Conservation (phyloP, 1,140 invertebrate genomes). For the Dysdera silvatica region DNA sequence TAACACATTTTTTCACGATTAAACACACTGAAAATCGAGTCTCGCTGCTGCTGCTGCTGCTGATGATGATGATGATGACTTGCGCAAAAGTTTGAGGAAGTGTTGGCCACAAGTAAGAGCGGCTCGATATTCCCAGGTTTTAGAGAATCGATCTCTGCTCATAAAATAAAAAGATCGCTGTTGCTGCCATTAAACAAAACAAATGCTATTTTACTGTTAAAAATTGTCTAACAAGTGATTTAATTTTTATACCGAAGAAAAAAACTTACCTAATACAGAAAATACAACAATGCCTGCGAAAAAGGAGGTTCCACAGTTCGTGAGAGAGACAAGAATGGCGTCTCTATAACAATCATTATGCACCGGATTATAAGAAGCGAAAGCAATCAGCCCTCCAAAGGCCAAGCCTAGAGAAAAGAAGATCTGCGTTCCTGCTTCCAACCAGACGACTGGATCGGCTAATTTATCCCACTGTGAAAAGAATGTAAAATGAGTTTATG, state of each 20-base stretch:
- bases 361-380: constrained; percentile 90
- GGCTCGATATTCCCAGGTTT: too few relatives aligned
- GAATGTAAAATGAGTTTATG: constrained; percentile 14
- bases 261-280: constrained; percentile 70
- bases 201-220: too few relatives aligned
- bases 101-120: too few relatives aligned
- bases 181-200: too few relatives aligned
- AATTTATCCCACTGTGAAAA: constrained; percentile 53
- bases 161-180: too few relatives aligned
- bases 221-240: too few relatives aligned
- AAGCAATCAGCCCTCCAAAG: constrained; percentile 89
- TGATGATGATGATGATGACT: too few relatives aligned
- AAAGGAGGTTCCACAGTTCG: constrained; percentile 92
- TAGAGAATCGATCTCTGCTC: too few relatives aligned
- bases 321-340: constrained; percentile 84
- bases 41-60: too few relatives aligned
- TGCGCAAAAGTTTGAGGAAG: too few relatives aligned
- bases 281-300: constrained; percentile 98
- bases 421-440: constrained; percentile 93
- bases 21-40: too few relatives aligned
- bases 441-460: constrained; percentile 80
- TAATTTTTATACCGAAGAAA: neutral
- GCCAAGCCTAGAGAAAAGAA: constrained; percentile 93
- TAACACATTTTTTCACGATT: too few relatives aligned
- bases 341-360: constrained; percentile 94